Percentiles rank a stretch among this genome's conserved stretches.
Evolutionary conservation across 1,140 invertebrate species (phyloP).

Genomic region (Hyles euphorbiae): DNA sequence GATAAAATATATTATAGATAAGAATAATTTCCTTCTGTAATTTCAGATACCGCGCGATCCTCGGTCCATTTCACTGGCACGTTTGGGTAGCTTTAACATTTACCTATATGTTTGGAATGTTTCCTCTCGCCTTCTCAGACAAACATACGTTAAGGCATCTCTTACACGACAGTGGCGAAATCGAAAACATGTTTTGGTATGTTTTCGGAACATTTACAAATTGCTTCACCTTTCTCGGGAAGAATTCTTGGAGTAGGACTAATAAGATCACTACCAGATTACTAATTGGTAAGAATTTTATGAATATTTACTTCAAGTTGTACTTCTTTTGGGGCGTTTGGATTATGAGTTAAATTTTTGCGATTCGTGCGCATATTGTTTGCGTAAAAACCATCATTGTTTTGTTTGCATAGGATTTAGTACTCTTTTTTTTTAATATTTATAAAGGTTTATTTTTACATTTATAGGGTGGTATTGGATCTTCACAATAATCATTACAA

Average conservation of each 20-base stretch:
- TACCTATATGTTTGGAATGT: slow-evolving; percentile 82
- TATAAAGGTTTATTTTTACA: background rate
- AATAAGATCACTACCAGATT: slow-evolving; percentile 81
- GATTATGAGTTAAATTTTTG: no score
- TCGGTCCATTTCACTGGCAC: slow-evolving; percentile 86
- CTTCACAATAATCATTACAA: slow-evolving; percentile 87
- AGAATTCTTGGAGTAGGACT: slow-evolving; percentile 81
- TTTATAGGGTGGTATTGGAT: slow-evolving; percentile 83
- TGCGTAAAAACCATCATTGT: no score
- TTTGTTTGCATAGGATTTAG: no score
- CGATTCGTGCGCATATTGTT: no score
- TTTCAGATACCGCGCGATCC: slow-evolving; percentile 84
- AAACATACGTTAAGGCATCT: slow-evolving; percentile 79
- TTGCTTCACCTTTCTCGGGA: slow-evolving; percentile 82
- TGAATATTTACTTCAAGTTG: no score
- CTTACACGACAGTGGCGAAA: slow-evolving; percentile 79
- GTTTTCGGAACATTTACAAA: slow-evolving; percentile 89
- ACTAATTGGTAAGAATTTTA: slow-evolving; percentile 76
- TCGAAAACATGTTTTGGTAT: slow-evolving; percentile 87
- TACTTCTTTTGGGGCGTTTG: no score
- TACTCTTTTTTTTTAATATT: no score
- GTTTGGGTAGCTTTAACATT: slow-evolving; percentile 84
- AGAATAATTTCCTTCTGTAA: slow-evolving; percentile 1
- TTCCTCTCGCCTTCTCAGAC: slow-evolving; percentile 82
- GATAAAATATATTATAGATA: no score